Conservation (phyloP, 2,797 vertebrate species). For the Rallus crepitans region DNA sequence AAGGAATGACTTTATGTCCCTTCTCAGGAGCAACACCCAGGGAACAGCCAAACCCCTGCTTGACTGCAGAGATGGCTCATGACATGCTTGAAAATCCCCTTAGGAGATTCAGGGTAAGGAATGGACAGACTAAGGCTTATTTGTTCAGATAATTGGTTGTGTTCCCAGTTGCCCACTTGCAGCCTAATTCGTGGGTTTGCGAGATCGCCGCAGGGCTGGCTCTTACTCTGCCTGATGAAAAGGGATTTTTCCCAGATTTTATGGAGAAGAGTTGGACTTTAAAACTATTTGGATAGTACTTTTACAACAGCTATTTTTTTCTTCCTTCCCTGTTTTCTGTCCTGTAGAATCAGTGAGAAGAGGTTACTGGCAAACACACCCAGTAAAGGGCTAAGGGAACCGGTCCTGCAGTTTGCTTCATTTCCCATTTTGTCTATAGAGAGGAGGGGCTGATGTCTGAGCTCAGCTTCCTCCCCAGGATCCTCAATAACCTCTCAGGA, state of each 20-base stretch:
- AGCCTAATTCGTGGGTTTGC: background rate
- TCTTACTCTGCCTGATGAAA: background rate
- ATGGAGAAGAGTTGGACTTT: background rate
- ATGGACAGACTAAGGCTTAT: background rate
- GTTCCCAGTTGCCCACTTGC: background rate
- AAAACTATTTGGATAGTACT: background rate
- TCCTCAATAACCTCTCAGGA: background rate
- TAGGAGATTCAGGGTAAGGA: background rate
- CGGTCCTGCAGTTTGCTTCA: background rate
- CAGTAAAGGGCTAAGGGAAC: conserved; percentile 1
- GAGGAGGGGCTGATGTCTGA: background rate
- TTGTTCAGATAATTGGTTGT: background rate
- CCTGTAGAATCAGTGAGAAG: background rate
- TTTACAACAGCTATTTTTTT: background rate
- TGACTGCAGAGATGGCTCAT: background rate
- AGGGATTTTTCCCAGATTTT: background rate
- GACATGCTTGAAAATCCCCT: background rate
- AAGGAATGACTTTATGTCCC: background rate
- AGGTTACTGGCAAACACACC: background rate
- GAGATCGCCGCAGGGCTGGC: background rate
- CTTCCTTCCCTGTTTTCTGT: background rate
- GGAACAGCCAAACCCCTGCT: background rate
- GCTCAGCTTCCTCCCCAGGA: background rate
- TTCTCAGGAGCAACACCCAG: background rate
- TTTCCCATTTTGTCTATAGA: background rate